These are phyloP conservation scores for Psilopogon haemacephalus DNA, from an alignment of 2,113 vertebrate species.

Conservation along the genomic window DNA sequence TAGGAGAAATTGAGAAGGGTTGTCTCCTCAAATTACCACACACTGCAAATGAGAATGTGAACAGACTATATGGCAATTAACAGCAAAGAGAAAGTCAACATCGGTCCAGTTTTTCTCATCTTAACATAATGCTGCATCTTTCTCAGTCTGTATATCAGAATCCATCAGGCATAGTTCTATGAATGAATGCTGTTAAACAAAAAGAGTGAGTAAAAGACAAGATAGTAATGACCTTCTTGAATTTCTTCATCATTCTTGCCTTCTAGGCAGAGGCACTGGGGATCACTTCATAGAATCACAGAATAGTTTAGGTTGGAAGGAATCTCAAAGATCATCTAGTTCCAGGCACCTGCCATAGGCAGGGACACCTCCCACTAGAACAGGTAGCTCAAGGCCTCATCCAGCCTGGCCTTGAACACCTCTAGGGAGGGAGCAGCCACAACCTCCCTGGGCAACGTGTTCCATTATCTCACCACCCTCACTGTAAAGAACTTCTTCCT, in stretches of 20 bases:
- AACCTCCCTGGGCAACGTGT: too few species aligned
- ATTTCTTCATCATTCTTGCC: neutral
- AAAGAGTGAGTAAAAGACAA: neutral
- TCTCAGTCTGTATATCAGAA: neutral
- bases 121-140: neutral
- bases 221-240: neutral
- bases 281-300: too few species aligned
- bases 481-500: too few species aligned
- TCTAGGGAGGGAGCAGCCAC: too few species aligned
- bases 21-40: fast-evolving
- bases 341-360: too few species aligned
- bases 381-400: too few species aligned
- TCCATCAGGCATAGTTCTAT: neutral
- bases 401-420: too few species aligned
- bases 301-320: too few species aligned
- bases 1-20: neutral
- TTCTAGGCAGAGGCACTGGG: neutral
- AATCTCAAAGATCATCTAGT: too few species aligned
- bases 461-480: too few species aligned
- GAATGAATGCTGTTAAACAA: neutral
- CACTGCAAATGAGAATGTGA: neutral
- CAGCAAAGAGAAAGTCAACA: neutral
- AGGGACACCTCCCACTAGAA: too few species aligned
- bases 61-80: neutral
- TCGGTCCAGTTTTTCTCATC: neutral